These are phyloP conservation scores for Drosophila rubida DNA, from an alignment of 2,888 invertebrate genomes.

Conservation along the genomic window DNA sequence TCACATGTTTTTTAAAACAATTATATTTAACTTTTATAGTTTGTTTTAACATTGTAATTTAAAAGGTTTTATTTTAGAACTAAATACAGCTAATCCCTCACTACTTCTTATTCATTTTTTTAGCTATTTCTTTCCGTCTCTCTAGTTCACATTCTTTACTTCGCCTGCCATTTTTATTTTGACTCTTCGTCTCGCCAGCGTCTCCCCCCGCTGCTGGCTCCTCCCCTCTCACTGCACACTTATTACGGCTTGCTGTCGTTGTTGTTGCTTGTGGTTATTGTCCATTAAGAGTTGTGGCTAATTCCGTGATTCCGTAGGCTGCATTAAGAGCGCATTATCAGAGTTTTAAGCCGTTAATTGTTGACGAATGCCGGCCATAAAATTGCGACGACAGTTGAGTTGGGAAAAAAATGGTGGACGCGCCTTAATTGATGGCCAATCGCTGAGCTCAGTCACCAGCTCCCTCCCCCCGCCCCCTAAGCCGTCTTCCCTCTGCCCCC, in stretches of 20 bases:
- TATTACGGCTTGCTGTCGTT: too few relatives aligned
- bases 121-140: too few relatives aligned
- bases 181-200: too few relatives aligned
- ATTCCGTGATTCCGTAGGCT: constrained; percentile 19
- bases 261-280: constrained; percentile 8
- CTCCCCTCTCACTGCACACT: not conserved
- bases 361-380: constrained; percentile 69
- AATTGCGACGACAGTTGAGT: constrained; percentile 47
- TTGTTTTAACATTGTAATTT: too few relatives aligned
- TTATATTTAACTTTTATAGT: too few relatives aligned
- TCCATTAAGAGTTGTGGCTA: constrained; percentile 25
- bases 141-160: too few relatives aligned
- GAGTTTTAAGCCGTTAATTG: constrained; percentile 42
- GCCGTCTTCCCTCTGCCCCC: not conserved
- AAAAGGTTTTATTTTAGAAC: too few relatives aligned
- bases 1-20: too few relatives aligned
- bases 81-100: too few relatives aligned
- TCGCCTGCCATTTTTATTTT: too few relatives aligned
- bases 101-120: too few relatives aligned
- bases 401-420: constrained; percentile 68
- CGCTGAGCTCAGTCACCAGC: not conserved
- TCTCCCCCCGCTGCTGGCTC: too few relatives aligned
- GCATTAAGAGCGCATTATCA: constrained; percentile 53
- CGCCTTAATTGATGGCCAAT: constrained; percentile 57
- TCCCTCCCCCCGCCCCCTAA: not conserved